These are phyloP conservation scores for Nymphalis io DNA, from an alignment of 1,140 invertebrate species.

Conservation along the genomic window DNA sequence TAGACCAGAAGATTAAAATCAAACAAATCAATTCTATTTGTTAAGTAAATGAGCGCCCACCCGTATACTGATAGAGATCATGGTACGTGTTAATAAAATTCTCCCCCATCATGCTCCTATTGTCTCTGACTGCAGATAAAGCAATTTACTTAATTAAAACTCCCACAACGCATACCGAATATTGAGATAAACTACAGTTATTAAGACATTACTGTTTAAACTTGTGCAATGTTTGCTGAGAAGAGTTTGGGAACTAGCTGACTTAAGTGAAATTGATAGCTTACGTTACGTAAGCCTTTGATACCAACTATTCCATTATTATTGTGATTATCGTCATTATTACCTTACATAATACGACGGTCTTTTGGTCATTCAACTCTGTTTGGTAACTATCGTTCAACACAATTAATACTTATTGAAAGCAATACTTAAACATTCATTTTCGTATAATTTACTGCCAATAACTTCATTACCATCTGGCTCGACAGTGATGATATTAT, in stretches of 20 bases:
- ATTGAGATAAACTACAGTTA: slow-evolving; percentile 50
- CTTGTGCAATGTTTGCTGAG: slow-evolving; percentile 37
- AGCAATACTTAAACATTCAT: too few relatives aligned
- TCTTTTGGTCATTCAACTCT: background rate
- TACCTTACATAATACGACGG: slow-evolving; percentile 6
- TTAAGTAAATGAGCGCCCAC: slow-evolving; percentile 62
- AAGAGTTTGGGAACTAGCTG: slow-evolving; percentile 36
- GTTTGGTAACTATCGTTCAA: background rate
- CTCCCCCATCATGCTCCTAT: slow-evolving; percentile 59
- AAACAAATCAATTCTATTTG: slow-evolving; percentile 76
- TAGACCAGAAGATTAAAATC: slow-evolving; percentile 55
- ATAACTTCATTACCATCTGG: too few relatives aligned
- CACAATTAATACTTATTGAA: background rate
- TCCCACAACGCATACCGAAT: slow-evolving; percentile 33
- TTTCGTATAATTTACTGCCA: too few relatives aligned
- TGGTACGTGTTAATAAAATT: slow-evolving; percentile 71
- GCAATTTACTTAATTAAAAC: slow-evolving; percentile 40
- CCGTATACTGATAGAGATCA: slow-evolving; percentile 67
- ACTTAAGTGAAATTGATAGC: slow-evolving; percentile 34
- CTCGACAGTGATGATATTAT: too few relatives aligned
- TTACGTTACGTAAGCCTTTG: slow-evolving; percentile 15
- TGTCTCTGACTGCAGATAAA: slow-evolving; percentile 49
- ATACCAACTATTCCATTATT: background rate
- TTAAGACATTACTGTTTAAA: slow-evolving; percentile 61
- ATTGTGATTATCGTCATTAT: background rate